Evolutionary conservation across 2,888 invertebrate genomes (phyloP).

Genomic region (Plusia festucae): DNA sequence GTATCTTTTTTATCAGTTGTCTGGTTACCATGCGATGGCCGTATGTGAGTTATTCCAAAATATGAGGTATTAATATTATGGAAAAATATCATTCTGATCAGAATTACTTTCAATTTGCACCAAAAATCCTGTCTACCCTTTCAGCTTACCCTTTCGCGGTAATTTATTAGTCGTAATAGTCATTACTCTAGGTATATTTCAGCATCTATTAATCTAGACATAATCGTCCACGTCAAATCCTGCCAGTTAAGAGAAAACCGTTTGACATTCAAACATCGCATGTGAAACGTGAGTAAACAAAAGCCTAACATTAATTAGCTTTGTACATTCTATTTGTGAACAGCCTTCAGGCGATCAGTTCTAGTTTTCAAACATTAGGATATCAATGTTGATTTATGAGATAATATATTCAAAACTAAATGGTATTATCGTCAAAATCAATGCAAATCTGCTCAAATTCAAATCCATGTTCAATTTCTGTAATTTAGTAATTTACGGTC

Average conservation of each 20-base stretch:
- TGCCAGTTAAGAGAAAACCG: not conserved
- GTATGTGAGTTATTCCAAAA: no score
- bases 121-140: no score
- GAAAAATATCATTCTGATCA: no score
- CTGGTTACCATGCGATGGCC: no score
- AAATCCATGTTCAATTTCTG: conserved; percentile 1
- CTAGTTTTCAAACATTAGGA: conserved; percentile 2
- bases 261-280: not conserved
- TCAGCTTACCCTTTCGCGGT: no score
- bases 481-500: conserved; percentile 1
- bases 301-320: conserved; percentile 6
- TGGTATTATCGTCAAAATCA: not conserved
- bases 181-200: no score
- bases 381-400: conserved; percentile 3
- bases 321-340: not conserved
- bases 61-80: no score
- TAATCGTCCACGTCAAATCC: not conserved
- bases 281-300: not conserved
- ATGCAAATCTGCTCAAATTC: conserved; percentile 1
- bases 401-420: conserved; percentile 10
- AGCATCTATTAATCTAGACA: not conserved
- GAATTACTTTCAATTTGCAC: no score
- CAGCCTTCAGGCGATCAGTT: not conserved
- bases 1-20: no score
- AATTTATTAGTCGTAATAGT: no score